Percentiles rank a stretch among this genome's conserved stretches.
These are phyloP conservation scores for Tragelaphus buxtoni DNA, from an alignment of 2,113 vertebrate genomes.

Conservation along the genomic window DNA sequence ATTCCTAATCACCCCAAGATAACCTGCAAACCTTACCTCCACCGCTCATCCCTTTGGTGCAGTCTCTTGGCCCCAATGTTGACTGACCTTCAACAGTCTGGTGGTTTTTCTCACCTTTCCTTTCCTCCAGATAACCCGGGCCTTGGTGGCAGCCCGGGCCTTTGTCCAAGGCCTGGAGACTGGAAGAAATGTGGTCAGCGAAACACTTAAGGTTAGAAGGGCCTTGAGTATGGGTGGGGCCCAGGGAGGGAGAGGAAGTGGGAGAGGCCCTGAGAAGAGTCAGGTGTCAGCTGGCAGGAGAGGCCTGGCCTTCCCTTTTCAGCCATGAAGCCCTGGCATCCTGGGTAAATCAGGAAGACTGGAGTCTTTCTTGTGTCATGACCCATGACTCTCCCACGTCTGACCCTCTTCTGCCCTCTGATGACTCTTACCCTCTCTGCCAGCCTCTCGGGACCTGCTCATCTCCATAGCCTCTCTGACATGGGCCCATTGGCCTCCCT, in stretches of 20 bases:
- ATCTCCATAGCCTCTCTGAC: neutral
- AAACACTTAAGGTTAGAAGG: conserved; percentile 85
- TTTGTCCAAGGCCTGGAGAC: conserved; percentile 87
- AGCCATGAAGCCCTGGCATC: neutral
- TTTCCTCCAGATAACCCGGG: conserved; percentile 82
- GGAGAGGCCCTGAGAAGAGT: neutral
- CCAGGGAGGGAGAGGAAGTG: neutral
- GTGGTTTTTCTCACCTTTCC: neutral
- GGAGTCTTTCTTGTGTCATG: neutral
- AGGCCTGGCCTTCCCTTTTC: neutral
- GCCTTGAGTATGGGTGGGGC: neutral
- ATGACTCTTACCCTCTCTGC: neutral
- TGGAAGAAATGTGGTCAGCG: conserved; percentile 86
- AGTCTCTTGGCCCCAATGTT: neutral
- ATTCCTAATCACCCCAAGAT: neutral
- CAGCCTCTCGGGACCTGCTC: neutral
- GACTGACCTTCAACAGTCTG: neutral
- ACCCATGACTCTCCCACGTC: neutral
- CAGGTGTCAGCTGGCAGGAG: neutral
- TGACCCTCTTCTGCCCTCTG: neutral
- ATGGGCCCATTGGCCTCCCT: neutral
- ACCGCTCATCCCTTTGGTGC: neutral
- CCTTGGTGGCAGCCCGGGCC: conserved; percentile 87
- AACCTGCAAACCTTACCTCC: neutral
- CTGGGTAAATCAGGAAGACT: neutral